Conservation (phyloP, 2,888 invertebrate genomes). For the Synergus itoensis region DNA sequence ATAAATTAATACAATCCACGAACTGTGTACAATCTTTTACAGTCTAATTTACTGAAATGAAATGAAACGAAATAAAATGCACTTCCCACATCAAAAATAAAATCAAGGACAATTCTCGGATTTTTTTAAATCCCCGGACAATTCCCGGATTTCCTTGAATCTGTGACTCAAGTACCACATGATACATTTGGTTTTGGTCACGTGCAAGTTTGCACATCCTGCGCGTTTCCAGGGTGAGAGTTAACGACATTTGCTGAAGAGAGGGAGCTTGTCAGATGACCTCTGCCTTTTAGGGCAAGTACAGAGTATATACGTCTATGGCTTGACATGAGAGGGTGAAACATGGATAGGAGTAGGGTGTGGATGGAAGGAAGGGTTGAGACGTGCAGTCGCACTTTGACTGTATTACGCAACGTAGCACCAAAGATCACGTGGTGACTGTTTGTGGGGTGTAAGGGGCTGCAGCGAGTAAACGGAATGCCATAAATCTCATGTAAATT, state of each 20-base stretch:
- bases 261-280: constrained; percentile 23
- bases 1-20: no score
- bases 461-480: constrained; percentile 68
- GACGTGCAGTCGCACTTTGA: constrained; percentile 16
- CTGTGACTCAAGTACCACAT: not conserved
- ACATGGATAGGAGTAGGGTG: constrained; percentile 1
- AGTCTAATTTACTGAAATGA: no score
- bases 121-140: no score
- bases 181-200: not conserved
- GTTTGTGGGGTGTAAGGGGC: constrained; percentile 44
- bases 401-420: constrained; percentile 52
- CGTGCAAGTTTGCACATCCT: not conserved
- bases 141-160: no score
- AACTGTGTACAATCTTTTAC: no score
- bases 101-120: no score
- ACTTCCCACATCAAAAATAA: no score
- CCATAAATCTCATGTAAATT: constrained; percentile 77
- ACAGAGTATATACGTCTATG: constrained; percentile 3
- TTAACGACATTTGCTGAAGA: not conserved
- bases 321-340: constrained; percentile 5
- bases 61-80: no score
- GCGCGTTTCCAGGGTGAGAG: not conserved
- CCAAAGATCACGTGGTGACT: constrained; percentile 44
- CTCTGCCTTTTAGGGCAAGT: not conserved
- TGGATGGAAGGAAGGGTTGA: not conserved